A percentile compares a stretch with the other conserved stretches of the same genome.
phyloP scores from a whole-genome alignment of 2,113 vertebrate genomes.

The Dolichallabes microphthalmus region DNA sequence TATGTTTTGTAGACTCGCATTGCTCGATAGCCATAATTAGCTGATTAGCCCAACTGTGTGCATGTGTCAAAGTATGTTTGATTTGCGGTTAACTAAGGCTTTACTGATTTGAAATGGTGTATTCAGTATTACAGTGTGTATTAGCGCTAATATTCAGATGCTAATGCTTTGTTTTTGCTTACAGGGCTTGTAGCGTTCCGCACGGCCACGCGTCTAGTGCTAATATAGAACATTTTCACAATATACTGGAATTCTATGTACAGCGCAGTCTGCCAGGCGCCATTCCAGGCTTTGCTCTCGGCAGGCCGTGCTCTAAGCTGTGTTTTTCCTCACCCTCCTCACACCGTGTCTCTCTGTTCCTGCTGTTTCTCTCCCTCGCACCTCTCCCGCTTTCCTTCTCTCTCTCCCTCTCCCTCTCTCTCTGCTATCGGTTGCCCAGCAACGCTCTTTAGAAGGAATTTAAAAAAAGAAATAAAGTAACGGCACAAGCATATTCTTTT shows the following conservation, averaged over 20 bases:
- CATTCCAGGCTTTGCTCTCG: slow-evolving; percentile 3
- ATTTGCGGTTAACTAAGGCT: not conserved
- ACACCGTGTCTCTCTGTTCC: slow-evolving; percentile 20
- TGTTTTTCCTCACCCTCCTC: slow-evolving; percentile 21
- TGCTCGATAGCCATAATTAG: not conserved
- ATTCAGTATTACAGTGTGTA: not conserved
- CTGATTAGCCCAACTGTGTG: not conserved
- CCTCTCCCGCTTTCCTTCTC: slow-evolving; percentile 26
- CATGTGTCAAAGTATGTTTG: not conserved
- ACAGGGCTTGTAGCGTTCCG: not conserved
- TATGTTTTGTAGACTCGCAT: not conserved
- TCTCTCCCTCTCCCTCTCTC: slow-evolving; percentile 14
- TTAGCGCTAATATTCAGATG: not conserved
- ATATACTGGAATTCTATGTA: not conserved
- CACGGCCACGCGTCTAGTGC: not conserved
- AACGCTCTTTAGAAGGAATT: slow-evolving; percentile 58
- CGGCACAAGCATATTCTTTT: slow-evolving; percentile 49
- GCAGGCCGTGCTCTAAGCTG: slow-evolving; percentile 2
- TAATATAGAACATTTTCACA: slow-evolving; percentile 1
- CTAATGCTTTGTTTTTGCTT: not conserved
- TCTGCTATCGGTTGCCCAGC: slow-evolving; percentile 54
- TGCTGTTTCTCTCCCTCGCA: slow-evolving; percentile 43
- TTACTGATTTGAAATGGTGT: not conserved
- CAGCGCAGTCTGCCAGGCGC: not conserved
- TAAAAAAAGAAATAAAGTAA: slow-evolving; percentile 58